Conservation (phyloP, 1,140 invertebrate species). For the Lethrus apterus region DNA sequence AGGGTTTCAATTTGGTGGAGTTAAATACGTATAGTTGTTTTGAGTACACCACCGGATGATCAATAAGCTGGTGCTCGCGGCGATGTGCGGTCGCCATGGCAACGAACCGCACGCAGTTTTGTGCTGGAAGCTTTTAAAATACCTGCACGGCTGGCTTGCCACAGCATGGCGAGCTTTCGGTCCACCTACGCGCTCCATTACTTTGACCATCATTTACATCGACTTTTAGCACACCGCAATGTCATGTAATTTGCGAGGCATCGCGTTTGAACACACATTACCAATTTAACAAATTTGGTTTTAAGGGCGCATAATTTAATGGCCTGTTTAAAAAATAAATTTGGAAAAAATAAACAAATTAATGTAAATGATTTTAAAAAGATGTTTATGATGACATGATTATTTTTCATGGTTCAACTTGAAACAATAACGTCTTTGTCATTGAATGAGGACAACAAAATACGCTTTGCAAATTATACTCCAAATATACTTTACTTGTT, state of each 20-base stretch:
- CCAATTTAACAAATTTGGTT: constrained; percentile 6
- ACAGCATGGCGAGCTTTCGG: constrained; percentile 8
- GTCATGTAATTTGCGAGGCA: not conserved
- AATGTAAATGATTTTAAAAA: too few relatives aligned
- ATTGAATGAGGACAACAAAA: too few relatives aligned
- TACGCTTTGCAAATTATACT: too few relatives aligned
- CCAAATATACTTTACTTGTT: too few relatives aligned
- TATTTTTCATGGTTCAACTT: too few relatives aligned
- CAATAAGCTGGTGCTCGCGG: constrained; percentile 32
- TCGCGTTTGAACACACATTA: constrained; percentile 6
- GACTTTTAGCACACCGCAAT: constrained; percentile 4
- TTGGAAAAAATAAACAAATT: too few relatives aligned
- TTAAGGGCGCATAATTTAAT: too few relatives aligned
- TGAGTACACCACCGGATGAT: constrained; percentile 23
- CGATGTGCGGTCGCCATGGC: constrained; percentile 34
- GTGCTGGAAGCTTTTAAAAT: constrained; percentile 23
- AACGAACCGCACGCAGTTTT: constrained; percentile 26
- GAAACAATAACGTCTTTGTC: too few relatives aligned
- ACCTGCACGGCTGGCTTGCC: constrained; percentile 22
- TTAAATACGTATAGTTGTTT: constrained; percentile 12
- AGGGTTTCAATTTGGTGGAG: constrained; percentile 7
- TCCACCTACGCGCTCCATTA: constrained; percentile 14
- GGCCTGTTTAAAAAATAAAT: too few relatives aligned
- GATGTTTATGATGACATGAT: too few relatives aligned
- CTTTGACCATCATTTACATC: constrained; percentile 13